Evolutionary conservation across 1,140 invertebrate genomes (phyloP).

Genomic region (Steinernema feltiae): DNA sequence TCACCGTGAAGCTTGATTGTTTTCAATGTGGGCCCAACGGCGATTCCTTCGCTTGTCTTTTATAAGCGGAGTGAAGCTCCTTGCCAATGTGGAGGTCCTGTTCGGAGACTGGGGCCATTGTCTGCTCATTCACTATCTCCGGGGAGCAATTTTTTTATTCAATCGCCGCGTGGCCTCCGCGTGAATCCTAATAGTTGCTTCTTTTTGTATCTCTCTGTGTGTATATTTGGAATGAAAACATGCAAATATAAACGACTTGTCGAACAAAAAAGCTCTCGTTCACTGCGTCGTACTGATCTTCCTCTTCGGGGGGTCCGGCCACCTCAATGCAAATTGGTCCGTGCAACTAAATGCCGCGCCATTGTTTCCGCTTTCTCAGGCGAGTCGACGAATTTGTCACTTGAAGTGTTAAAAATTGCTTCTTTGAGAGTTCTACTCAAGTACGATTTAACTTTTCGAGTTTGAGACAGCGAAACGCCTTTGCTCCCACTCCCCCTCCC

Average conservation of each 20-base stretch:
- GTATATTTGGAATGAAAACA: conserved; percentile 2
- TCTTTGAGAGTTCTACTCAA: neutral
- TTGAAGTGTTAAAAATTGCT: neutral
- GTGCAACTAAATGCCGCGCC: neutral
- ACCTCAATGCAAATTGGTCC: neutral
- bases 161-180: neutral
- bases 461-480: no score
- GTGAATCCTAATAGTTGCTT: conserved; percentile 2
- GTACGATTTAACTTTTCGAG: no score
- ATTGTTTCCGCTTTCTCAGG: neutral
- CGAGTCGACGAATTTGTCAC: neutral
- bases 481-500: no score
- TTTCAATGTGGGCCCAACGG: neutral
- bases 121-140: neutral
- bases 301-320: no score
- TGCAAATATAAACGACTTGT: neutral
- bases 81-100: neutral
- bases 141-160: neutral
- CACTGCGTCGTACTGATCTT: no score
- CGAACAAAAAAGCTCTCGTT: no score
- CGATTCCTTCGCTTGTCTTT: neutral
- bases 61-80: neutral
- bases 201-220: neutral
- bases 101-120: neutral
- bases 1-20: conserved; percentile 2